Base-by-base conservation (phyloP, 2,113 vertebrate species). In the Oxyruncus cristatus region DNA sequence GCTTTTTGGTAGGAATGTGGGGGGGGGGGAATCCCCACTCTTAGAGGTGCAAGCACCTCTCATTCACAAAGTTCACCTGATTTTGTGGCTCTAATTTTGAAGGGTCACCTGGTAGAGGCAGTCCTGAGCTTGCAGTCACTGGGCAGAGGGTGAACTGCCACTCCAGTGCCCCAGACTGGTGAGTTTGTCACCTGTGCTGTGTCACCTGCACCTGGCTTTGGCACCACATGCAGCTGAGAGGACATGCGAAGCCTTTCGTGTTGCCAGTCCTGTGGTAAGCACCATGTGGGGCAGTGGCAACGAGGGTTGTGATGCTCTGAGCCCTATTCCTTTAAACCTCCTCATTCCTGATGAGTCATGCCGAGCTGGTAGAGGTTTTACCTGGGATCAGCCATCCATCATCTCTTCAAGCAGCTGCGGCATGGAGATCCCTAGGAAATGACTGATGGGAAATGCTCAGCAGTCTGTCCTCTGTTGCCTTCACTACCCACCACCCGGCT, bases 1-100 rank as follows among this genome's bases (percentile, higher is more conserved):
- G 26, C 17, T 17, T 88, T 95, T 82, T 50, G 21, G 30, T 16
- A 39, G 7, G 23, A 84, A 18, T 55, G 24, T 70, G 9, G 23
- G n/a, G 13, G 9, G 3, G 7, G 18, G 6, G 9, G 9, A 4
- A n/a, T n/a, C n/a, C 1, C 0, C 8, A 12, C 8, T 11, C 30
- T 68, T 77, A 3, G 10, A 63, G 11, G 5, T 61, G 35, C 35
- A 67, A 20, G 16, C 10, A 20, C 18, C 12, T 28, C 76, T 46
- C 8, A 55, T 56, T 82, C 42, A 47, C 35, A 61, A 78, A 20
- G 47, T 4, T 50, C 65, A 63, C 33, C 20, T 50, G 52, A 26
- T 85, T 77, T 49, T 49, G 46, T 61, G 65, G 56, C 8, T 47
- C 41, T 35, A 0, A 44, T 44, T 32, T 71, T 12, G 28, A 74